Evolutionary conservation across 1,140 invertebrate species (phyloP).

Genomic region (Philopotamus ludificatus): DNA sequence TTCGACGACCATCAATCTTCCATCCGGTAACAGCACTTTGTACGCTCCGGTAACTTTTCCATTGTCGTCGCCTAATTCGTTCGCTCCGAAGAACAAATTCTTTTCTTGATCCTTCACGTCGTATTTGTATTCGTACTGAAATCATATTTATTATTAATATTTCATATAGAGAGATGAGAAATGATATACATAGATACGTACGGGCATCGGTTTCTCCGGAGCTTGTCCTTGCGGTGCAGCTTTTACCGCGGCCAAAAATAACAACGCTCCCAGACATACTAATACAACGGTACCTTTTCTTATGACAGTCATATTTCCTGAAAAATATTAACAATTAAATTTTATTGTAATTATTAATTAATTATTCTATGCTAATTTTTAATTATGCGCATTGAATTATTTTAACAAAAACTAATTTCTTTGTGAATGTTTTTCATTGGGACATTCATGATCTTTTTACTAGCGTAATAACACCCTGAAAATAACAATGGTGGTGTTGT

Average conservation of each 20-base stretch:
- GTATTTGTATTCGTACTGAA: slow-evolving; percentile 69
- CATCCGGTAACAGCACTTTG: slow-evolving; percentile 65
- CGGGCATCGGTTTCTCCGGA: slow-evolving; percentile 53
- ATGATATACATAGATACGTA: slow-evolving; percentile 43
- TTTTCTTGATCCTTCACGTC: slow-evolving; percentile 69
- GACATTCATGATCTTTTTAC: background rate
- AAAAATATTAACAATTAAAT: background rate
- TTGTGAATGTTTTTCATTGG: slow-evolving; percentile 1
- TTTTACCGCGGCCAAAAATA: slow-evolving; percentile 43
- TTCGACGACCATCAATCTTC: slow-evolving; percentile 66
- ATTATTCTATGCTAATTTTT: too few relatives aligned
- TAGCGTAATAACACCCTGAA: background rate
- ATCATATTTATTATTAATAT: slow-evolving; percentile 37
- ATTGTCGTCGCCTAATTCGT: slow-evolving; percentile 61
- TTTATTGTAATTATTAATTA: too few relatives aligned
- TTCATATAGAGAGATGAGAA: background rate
- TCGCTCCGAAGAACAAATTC: slow-evolving; percentile 63
- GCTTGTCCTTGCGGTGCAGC: slow-evolving; percentile 50
- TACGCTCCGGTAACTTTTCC: slow-evolving; percentile 64
- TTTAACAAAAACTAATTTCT: slow-evolving; percentile 2
- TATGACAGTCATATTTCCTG: slow-evolving; percentile 1
- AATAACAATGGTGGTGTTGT: background rate
- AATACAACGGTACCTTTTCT: slow-evolving; percentile 21
- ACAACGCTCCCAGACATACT: slow-evolving; percentile 46
- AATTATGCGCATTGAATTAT: background rate